Conservation (phyloP, 2,888 invertebrate species). For the Drosophila histrio region DNA sequence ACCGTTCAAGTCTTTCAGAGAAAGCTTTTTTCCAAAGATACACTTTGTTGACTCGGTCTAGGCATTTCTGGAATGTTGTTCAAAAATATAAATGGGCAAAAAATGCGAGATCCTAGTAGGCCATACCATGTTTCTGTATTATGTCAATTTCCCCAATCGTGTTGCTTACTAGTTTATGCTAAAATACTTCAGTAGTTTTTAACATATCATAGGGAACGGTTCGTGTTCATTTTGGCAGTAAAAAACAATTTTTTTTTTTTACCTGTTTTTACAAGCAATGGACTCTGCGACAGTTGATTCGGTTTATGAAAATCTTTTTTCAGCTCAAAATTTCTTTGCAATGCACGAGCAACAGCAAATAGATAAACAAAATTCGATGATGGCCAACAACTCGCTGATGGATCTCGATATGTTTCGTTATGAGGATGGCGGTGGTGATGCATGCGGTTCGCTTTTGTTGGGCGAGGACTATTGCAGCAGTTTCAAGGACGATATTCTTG, state of each 20-base stretch:
- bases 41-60: too few species aligned
- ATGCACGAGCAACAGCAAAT: constrained; percentile 38
- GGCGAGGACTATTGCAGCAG: constrained; percentile 25
- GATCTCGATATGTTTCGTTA: constrained; percentile 46
- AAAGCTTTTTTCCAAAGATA: too few species aligned
- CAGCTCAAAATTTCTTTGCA: constrained; percentile 53
- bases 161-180: background rate
- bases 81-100: background rate
- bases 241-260: constrained; percentile 39
- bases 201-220: constrained; percentile 59
- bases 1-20: too few species aligned
- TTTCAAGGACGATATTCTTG: constrained; percentile 19
- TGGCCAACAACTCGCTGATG: constrained; percentile 26
- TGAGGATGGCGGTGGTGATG: constrained; percentile 68
- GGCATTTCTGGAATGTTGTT: background rate
- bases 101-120: background rate
- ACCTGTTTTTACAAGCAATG: constrained; percentile 53
- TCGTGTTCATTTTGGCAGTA: constrained; percentile 55
- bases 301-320: constrained; percentile 54
- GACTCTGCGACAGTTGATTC: constrained; percentile 53
- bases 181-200: constrained; percentile 56
- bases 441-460: constrained; percentile 42
- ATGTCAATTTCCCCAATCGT: background rate
- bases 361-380: constrained; percentile 47
- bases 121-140: background rate